Conservation (phyloP, 2,113 vertebrate genomes). For the Falco punctatus region DNA sequence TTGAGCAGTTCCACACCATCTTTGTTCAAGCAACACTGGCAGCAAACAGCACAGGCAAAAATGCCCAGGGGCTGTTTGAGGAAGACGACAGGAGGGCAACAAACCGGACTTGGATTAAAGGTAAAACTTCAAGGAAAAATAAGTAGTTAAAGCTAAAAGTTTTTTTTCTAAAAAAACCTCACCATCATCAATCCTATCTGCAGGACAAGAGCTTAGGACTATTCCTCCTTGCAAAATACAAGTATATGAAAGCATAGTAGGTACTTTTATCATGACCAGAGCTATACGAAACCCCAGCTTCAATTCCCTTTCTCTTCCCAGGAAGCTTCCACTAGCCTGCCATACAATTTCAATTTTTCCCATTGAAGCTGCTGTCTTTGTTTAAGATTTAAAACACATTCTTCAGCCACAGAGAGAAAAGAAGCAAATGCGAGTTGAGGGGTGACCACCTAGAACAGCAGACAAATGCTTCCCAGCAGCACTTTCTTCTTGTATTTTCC, state of each 20-base stretch:
- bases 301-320: not conserved
- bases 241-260: not conserved
- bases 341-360: not conserved
- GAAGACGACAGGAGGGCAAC: not conserved
- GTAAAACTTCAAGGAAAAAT: accelerated
- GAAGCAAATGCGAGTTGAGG: not conserved
- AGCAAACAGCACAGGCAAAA: not conserved
- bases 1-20: not conserved
- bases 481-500: not conserved
- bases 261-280: not conserved
- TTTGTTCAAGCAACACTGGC: not conserved
- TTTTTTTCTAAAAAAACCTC: not conserved
- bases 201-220: not conserved
- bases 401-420: not conserved
- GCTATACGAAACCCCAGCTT: not conserved
- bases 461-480: not conserved
- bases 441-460: not conserved
- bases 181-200: not conserved
- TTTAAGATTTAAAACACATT: not conserved
- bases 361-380: not conserved
- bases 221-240: not conserved
- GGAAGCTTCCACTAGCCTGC: not conserved
- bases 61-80: no score
- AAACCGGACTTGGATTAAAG: not conserved
- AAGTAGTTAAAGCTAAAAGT: not conserved